Conservation (phyloP, 53 echinoderm and acorn worm genomes). For the Mesocentrotus franciscanus region DNA sequence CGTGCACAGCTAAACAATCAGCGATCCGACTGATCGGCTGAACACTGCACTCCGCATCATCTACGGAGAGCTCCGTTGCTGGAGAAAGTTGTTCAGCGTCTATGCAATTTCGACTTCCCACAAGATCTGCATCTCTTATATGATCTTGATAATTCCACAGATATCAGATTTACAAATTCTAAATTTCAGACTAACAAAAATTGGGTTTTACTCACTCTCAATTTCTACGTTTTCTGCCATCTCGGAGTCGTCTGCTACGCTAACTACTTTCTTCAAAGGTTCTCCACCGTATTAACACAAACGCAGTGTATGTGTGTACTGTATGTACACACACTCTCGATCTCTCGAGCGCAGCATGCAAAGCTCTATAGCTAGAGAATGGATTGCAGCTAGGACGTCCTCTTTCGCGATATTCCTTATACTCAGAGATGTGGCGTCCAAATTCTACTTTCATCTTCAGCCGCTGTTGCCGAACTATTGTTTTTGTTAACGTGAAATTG, state of each 20-base stretch:
- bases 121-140: background rate
- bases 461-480: no score
- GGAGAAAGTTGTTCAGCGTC: background rate
- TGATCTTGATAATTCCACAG: background rate
- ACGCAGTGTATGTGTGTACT: background rate
- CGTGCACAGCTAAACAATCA: background rate
- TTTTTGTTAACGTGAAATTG: no score
- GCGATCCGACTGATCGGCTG: background rate
- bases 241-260: constrained; percentile 11
- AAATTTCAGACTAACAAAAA: background rate
- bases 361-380: background rate
- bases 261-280: background rate
- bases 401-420: background rate
- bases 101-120: background rate
- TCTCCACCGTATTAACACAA: background rate
- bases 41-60: background rate
- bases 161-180: background rate
- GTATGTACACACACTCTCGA: background rate
- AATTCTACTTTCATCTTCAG: no score
- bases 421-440: background rate
- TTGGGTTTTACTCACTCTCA: background rate
- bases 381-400: background rate
- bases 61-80: background rate
- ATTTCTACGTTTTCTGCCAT: constrained; percentile 18
- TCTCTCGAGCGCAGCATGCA: no score